Conservation (phyloP, 2,113 vertebrate genomes). For the Chauna torquata region DNA sequence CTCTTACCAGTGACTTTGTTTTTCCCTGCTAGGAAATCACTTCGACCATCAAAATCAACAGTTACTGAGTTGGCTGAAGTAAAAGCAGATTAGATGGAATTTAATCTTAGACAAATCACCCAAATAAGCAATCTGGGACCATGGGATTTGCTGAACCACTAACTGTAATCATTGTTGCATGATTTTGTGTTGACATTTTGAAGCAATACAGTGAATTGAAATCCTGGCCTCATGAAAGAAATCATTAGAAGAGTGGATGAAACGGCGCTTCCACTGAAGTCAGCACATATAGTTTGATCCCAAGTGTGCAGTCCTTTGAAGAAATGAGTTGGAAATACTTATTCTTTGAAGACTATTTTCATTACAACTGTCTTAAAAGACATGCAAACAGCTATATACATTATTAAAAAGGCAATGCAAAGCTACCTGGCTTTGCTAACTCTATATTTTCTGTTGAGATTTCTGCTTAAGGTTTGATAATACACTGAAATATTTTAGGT, state of each 20-base stretch:
- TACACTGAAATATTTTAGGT: neutral
- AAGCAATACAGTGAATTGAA: neutral
- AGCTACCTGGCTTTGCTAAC: slow-evolving; percentile 2
- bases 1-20: neutral
- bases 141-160: neutral
- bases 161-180: neutral
- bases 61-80: neutral
- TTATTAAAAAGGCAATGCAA: slow-evolving; percentile 17
- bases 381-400: neutral
- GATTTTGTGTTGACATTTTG: neutral
- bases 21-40: neutral
- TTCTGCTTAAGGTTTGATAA: neutral
- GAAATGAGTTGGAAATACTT: neutral
- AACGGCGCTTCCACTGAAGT: neutral
- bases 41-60: neutral
- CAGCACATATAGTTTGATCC: neutral
- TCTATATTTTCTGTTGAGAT: neutral
- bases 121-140: neutral
- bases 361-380: neutral
- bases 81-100: neutral
- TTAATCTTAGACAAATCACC: neutral
- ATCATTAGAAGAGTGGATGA: neutral
- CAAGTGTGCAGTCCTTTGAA: neutral
- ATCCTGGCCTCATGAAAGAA: neutral
- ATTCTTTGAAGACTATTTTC: slow-evolving; percentile 2